phyloP scores from a whole-genome alignment of 2,888 invertebrate species.

The Omphaloscelis lunosa region DNA sequence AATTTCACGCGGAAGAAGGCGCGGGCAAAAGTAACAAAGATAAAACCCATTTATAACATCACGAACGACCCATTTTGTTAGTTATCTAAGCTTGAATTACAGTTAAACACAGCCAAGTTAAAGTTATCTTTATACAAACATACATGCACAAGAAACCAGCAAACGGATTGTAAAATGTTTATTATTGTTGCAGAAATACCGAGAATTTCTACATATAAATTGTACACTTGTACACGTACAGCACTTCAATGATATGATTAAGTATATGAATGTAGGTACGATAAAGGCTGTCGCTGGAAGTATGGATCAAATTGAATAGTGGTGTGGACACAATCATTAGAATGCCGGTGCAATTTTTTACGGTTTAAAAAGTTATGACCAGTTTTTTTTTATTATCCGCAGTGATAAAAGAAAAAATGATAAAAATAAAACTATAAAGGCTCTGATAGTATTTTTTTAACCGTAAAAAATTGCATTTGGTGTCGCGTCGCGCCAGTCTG shows the following conservation, averaged over 20 bases:
- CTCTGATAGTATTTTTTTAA: no score
- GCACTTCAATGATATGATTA: not conserved
- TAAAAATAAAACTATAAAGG: no score
- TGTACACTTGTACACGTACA: not conserved
- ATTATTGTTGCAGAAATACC: constrained; percentile 39
- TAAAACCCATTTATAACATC: not conserved
- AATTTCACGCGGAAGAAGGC: no score
- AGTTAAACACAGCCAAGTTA: constrained; percentile 20
- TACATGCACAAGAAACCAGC: not conserved
- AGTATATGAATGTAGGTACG: not conserved
- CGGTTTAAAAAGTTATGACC: no score
- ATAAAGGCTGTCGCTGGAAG: no score
- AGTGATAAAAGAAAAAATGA: no score
- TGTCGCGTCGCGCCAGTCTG: no score
- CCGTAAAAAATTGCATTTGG: no score
- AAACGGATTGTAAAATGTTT: constrained; percentile 20
- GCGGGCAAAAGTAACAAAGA: not conserved
- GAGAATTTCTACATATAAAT: constrained; percentile 23
- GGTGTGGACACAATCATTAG: no score
- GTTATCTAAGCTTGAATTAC: constrained; percentile 12
- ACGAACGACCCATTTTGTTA: constrained; percentile 7
- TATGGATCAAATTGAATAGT: no score
- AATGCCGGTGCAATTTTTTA: no score
- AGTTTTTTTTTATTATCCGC: no score
- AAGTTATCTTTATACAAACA: constrained; percentile 53